phyloP scores from a whole-genome alignment of 2,113 vertebrate species.

The Labeo rohita region DNA sequence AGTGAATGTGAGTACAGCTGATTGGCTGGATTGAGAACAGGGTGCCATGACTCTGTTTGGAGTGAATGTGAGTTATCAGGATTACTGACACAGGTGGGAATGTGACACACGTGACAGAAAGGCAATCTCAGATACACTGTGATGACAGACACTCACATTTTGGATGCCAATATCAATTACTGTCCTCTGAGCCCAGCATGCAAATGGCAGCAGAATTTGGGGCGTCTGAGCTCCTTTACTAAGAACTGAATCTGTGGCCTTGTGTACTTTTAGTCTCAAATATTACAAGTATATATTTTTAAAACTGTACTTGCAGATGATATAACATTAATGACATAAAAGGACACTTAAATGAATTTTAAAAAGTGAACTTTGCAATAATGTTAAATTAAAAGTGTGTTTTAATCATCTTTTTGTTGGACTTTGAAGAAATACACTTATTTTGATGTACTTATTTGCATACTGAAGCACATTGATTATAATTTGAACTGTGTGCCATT shows the following conservation, averaged over 20 bases:
- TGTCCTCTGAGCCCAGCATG: not conserved
- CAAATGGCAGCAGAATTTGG: not conserved
- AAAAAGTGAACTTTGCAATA: not conserved
- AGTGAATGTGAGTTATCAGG: slow-evolving; percentile 11
- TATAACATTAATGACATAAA: not conserved
- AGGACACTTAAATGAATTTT: not conserved
- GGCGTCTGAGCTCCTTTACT: not conserved
- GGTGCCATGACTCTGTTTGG: not conserved
- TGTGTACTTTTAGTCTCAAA: not conserved
- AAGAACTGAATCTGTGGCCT: not conserved
- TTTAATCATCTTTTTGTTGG: too few species aligned
- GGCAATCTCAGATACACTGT: not conserved
- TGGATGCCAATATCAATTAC: not conserved
- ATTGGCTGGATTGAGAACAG: slow-evolving; percentile 42
- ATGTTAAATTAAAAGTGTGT: not conserved
- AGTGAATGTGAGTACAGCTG: not conserved
- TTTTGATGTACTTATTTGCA: not conserved
- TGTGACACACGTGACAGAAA: slow-evolving; percentile 17
- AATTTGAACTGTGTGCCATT: not conserved
- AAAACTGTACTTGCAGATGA: not conserved
- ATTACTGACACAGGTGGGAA: slow-evolving; percentile 37
- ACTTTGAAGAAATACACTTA: not conserved
- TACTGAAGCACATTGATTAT: not conserved
- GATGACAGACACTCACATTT: not conserved
- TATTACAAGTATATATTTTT: not conserved